Evolutionary conservation across 2,797 vertebrate species (phyloP), one percentile per base, ranked within the genome.

Genomic region (Microcaecilia unicolor): DNA sequence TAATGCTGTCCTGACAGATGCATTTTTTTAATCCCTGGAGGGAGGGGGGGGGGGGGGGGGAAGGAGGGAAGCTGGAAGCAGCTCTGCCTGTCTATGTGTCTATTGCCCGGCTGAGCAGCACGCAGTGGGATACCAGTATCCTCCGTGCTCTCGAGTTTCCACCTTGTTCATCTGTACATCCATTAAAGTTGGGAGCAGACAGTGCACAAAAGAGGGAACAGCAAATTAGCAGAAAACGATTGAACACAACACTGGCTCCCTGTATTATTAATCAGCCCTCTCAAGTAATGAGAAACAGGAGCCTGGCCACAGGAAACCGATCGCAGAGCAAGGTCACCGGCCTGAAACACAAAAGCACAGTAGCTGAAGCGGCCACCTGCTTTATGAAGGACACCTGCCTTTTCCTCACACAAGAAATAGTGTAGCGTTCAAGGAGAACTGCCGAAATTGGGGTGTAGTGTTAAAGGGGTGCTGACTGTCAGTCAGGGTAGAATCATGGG

Each of bases 111-210:
- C 25, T 11, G 23, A 44, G 41, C 26, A 33, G 25, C 8, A 18
- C 42, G 29, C 17, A 48, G 26, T 57, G 67, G 75, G n/a, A n/a
- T n/a, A n/a, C n/a, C n/a, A n/a, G n/a, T n/a, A n/a, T n/a, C n/a
- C n/a, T n/a, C 37, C 17, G 64, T 41, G 29, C 38, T 52, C 76
- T 89, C 83, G 55, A 53, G 78, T 89, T 88, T 84, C 85, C 72
- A 62, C 77, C 81, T 83, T 82, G n/a, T n/a, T 88, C 84, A 87
- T 86, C 83, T 78, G 84, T 76, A 88, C 84, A 87, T 84, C 83
- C 81, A 87, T 88, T 88, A 87, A 84, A 84, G 78, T 77, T 69
- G 67, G 52, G 62, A 67, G 64, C 20, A 7, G 28, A 22, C 20
- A 5, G 9, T 11, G 50, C 72, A 74, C 38, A 55, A 49, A 71